Base-by-base conservation (phyloP, 1,140 invertebrate species). In the Papilio glaucus region DNA sequence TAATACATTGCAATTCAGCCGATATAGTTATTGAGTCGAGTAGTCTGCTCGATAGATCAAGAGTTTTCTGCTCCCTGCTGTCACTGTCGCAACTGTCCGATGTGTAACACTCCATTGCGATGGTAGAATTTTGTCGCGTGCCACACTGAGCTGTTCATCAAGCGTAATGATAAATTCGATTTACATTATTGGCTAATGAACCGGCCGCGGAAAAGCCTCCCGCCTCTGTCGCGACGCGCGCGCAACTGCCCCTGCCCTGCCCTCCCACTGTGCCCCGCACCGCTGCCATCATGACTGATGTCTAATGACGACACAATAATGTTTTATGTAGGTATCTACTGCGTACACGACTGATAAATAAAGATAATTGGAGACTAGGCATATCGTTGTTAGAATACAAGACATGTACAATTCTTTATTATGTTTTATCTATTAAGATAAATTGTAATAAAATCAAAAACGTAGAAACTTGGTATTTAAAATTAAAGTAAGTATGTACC, bases 51-150 rank as follows among this genome's bases (percentile, higher is more conserved):
- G 96, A 95, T 71, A 96, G 93, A 85, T 97, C 96, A 61, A 97
- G 86, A 1, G 95, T 96, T 89, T 95, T 95, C 79, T 94, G 88
- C 79, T 94, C 93, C 37, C 93, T 92, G 76, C 93, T 94, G 84
- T 97, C 96, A 78, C 95, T 95, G 80, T 97, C 96, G 86, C 96
- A 96, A 78, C 96, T 97, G 84, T 97, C 96, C 13, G 96, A 97
- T 45, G 96, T 96, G 81, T 97, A 97, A 79, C 94, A 95, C 85
- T 96, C 96, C 96, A 96, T 96, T 73, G 42, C 45, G 45, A 41
- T 69, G 67, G 41, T 53, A 39, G 41, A 53, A 21, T 4, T 26
- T 37, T 9, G 15, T 49, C n/a, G 13, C 26, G 42, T 5, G 8
- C 41, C 67, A 42, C 67, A 53, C 67, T 49, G 45, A 29, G 37